Evolutionary conservation across 2,113 vertebrate species (phyloP), one percentile per base, ranked within the genome.

Genomic region (Tympanuchus pallidicinctus): DNA sequence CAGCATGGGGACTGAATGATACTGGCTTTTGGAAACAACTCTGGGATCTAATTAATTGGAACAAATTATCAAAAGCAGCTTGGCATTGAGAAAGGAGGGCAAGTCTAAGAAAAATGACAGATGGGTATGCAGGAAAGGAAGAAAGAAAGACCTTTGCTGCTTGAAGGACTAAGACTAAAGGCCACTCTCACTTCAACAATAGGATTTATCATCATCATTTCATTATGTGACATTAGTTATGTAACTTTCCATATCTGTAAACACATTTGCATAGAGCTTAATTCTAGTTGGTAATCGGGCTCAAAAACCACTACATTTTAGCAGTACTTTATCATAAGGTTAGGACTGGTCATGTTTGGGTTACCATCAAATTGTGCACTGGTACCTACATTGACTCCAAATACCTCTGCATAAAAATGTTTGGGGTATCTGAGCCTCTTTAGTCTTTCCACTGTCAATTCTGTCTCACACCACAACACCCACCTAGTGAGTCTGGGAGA

Each of bases 21-120:
- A 77, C 36, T 54, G 16, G 64, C 71, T 88, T 95, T 74, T 89
- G 75, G 81, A 96, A 96, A 92, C n/a, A 83, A 42, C 78, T 90
- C 74, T 86, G 89, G 50, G 83, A 89, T 93, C 45, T 91, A 95
- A 96, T 92, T 96, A 90, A 95, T 89, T 88, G 63, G 19, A 42
- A 93, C 75, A 95, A 94, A 94, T 85, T 96, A 93, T 85, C 77
- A 60, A 94, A 76, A 90, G 67, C 82, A 92, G 66, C 34, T 88
- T 92, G 85, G 71, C 75, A 81, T 27, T 76, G 86, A 89, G 24
- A 63, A 94, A 90, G 13, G 34, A 81, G 27, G 40, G 74, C 24
- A 70, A 60, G 45, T 80, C 13, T 8, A 32, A 77, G 56, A 88
- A 61, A 91, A 94, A 86, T 57, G 57, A 83, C 82, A 94, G 75